Evolutionary conservation across 37 sponge, comb jelly and placozoan species (phyloP).

Genomic region (Diacarnus erythraeanus): DNA sequence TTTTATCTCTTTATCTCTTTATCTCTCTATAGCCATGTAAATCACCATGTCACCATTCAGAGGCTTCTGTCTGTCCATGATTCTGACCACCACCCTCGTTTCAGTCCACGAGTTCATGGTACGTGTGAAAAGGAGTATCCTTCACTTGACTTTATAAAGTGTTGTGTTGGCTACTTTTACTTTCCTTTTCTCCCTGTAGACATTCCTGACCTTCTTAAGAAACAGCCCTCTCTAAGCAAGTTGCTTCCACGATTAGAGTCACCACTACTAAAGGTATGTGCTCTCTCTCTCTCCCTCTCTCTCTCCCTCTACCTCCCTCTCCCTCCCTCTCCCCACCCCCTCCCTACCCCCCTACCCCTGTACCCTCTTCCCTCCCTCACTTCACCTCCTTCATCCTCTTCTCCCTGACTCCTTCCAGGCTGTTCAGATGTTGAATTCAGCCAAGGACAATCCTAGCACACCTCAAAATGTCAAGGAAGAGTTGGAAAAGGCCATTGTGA

Average conservation of each 20-base stretch:
- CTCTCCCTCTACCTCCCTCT: not conserved
- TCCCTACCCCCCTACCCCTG: not conserved
- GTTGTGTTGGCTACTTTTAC: not conserved
- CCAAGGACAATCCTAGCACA: slow-evolving; percentile 26
- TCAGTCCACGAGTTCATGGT: slow-evolving; percentile 9
- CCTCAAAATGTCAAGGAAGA: slow-evolving; percentile 35
- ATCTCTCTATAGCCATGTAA: slow-evolving; percentile 3
- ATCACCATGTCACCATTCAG: slow-evolving; percentile 43
- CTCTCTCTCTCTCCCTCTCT: not conserved
- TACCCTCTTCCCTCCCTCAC: not conserved
- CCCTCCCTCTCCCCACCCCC: too few relatives aligned
- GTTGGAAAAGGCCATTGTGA: slow-evolving; percentile 36
- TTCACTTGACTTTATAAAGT: not conserved
- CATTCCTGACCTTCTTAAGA: not conserved
- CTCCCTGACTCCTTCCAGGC: slow-evolving; percentile 3
- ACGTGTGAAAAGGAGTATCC: too few relatives aligned
- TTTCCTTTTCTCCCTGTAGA: not conserved
- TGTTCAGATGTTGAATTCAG: slow-evolving; percentile 17
- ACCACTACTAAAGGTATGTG: not conserved
- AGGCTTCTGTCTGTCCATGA: slow-evolving; percentile 28
- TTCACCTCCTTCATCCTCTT: not conserved
- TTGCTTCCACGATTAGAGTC: slow-evolving; percentile 1
- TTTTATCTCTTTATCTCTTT: not conserved
- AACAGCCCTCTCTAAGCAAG: slow-evolving; percentile 5
- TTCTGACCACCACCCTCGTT: not conserved